Conservation (phyloP, 2,888 invertebrate species). For the Steromphala cineraria region DNA sequence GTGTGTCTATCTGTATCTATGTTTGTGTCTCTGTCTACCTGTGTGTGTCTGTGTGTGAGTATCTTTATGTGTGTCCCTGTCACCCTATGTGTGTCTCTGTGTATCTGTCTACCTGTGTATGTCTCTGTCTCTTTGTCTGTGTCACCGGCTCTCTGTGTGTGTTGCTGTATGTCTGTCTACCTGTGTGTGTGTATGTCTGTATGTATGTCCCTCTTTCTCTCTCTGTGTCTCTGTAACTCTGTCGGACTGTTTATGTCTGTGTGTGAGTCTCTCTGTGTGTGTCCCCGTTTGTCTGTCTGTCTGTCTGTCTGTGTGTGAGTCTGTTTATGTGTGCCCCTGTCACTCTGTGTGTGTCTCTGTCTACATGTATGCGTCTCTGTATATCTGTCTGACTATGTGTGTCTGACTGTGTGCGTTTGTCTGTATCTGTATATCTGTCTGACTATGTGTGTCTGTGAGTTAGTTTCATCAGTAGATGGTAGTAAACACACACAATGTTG, state of each 20-base stretch:
- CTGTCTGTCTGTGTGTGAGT: neutral
- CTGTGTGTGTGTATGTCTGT: too few relatives aligned
- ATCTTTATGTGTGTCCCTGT: too few relatives aligned
- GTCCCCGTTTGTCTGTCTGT: neutral
- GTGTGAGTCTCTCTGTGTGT: neutral
- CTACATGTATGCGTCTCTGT: neutral
- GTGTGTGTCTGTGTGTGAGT: too few relatives aligned
- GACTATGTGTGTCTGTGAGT: too few relatives aligned
- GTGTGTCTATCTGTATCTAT: too few relatives aligned
- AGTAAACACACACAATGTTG: too few relatives aligned
- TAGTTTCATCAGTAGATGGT: too few relatives aligned
- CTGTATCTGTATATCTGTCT: neutral
- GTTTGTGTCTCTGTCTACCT: too few relatives aligned
- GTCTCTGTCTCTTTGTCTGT: neutral
- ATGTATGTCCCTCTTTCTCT: neutral
- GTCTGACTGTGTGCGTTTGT: neutral
- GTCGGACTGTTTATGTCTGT: neutral
- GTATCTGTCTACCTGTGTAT: neutral
- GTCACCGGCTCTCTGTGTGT: neutral
- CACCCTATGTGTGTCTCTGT: neutral
- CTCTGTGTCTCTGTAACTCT: neutral
- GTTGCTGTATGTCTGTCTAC: neutral
- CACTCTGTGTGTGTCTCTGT: neutral
- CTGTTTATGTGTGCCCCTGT: neutral
- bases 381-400: too few relatives aligned